phyloP scores from a whole-genome alignment of 1,140 invertebrate genomes.

The Drosophila pseudoananassae region DNA sequence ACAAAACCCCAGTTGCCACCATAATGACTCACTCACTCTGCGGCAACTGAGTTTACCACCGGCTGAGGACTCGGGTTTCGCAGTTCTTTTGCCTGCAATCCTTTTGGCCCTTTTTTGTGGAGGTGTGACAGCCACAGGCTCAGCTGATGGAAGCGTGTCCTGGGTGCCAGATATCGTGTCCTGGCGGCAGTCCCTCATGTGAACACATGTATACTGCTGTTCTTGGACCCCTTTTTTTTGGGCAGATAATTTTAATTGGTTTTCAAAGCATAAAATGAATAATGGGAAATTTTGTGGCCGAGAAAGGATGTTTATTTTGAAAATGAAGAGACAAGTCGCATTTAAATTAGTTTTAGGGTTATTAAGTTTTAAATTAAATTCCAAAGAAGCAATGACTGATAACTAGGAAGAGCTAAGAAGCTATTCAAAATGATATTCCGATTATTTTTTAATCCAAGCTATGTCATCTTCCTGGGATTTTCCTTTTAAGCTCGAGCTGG shows the following conservation, averaged over 20 bases:
- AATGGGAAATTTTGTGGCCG: constrained; percentile 23
- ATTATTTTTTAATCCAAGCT: constrained; percentile 24
- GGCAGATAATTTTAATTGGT: constrained; percentile 39
- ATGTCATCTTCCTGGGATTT: constrained; percentile 35
- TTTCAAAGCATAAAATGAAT: constrained; percentile 35
- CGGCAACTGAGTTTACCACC: constrained; percentile 33
- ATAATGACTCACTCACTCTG: constrained; percentile 49
- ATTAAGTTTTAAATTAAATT: neutral
- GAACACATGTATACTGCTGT: constrained; percentile 17
- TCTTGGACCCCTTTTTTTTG: constrained; percentile 1
- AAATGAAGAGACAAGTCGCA: constrained; percentile 15
- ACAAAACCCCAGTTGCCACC: constrained; percentile 36
- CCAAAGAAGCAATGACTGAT: no score
- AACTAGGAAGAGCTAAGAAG: neutral
- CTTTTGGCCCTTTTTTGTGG: constrained; percentile 7
- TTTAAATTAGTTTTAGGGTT: constrained; percentile 24
- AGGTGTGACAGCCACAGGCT: constrained; percentile 47
- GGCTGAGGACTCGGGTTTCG: constrained; percentile 33
- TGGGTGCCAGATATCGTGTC: constrained; percentile 18
- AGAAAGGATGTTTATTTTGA: constrained; percentile 34
- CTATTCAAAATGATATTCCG: constrained; percentile 24
- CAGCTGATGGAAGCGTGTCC: constrained; percentile 34
- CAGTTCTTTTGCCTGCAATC: constrained; percentile 9
- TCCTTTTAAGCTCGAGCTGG: constrained; percentile 17
- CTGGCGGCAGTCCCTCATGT: constrained; percentile 2